These are phyloP conservation scores for Parasteatoda lunata DNA, from an alignment of 2,888 invertebrate species.

Conservation along the genomic window DNA sequence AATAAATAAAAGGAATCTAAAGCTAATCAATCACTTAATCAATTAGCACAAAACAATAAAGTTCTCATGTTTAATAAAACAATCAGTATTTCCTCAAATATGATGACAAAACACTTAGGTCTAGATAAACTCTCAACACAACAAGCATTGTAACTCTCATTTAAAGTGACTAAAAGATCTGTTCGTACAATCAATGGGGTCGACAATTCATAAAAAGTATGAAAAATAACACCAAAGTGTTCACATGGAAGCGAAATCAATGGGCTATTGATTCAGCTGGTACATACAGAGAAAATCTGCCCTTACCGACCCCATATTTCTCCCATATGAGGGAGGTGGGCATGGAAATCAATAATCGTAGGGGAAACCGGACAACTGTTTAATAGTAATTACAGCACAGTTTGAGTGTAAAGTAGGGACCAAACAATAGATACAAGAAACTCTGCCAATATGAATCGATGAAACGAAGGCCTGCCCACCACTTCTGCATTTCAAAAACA, in stretches of 20 bases:
- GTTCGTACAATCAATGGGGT: too few relatives aligned
- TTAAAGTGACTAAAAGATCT: too few relatives aligned
- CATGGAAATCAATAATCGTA: constrained; percentile 51
- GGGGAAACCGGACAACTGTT: constrained; percentile 65
- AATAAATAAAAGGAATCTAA: too few relatives aligned
- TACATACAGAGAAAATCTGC: constrained; percentile 8
- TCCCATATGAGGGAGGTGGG: neutral
- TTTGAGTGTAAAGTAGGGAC: constrained; percentile 21
- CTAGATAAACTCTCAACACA: too few relatives aligned
- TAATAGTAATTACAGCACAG: constrained; percentile 57
- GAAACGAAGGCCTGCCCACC: constrained; percentile 7
- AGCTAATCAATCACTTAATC: too few relatives aligned
- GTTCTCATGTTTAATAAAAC: too few relatives aligned
- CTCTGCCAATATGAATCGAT: constrained; percentile 44
- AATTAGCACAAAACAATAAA: too few relatives aligned
- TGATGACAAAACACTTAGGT: too few relatives aligned
- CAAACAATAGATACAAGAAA: constrained; percentile 50
- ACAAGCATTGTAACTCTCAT: too few relatives aligned
- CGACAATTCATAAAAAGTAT: too few relatives aligned
- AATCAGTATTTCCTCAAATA: too few relatives aligned
- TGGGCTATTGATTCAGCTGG: constrained; percentile 32
- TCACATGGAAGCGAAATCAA: constrained; percentile 21
- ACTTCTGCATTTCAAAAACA: constrained; percentile 13
- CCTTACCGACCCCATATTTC: neutral
- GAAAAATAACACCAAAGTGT: neutral